These are phyloP conservation scores for Ardeotis arabs DNA, from an alignment of 2,113 vertebrate species.

Conservation along the genomic window DNA sequence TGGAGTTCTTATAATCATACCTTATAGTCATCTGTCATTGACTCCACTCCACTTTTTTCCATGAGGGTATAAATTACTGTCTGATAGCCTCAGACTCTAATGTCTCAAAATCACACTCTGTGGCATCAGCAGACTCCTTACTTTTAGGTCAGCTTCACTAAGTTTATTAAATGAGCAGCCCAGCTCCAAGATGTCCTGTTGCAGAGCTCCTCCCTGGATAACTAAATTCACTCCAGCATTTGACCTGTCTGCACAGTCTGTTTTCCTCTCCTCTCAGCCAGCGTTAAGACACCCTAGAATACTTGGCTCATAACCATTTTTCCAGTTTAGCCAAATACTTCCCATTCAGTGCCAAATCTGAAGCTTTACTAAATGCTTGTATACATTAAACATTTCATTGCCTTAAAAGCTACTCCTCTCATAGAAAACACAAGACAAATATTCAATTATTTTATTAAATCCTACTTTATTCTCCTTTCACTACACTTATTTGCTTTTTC, in stretches of 20 bases:
- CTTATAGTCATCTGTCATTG: neutral
- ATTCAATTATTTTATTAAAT: neutral
- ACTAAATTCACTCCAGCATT: neutral
- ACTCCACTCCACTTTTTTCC: neutral
- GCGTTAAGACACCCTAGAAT: neutral
- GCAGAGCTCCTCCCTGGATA: neutral
- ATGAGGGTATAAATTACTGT: neutral
- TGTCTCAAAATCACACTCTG: neutral
- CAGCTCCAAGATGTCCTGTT: neutral
- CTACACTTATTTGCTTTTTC: neutral
- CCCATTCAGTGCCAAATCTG: neutral
- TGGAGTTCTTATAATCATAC: neutral
- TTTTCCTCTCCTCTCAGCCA: neutral
- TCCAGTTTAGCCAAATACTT: neutral
- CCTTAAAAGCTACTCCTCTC: neutral
- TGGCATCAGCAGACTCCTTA: neutral
- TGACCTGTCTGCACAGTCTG: neutral
- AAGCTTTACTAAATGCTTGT: neutral
- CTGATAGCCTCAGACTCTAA: neutral
- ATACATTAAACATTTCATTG: neutral
- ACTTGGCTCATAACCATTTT: neutral
- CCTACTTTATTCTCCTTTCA: neutral
- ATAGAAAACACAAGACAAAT: neutral
- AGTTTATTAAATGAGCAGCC: neutral
- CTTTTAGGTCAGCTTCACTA: neutral